Percentiles rank a stretch among this genome's conserved stretches.
phyloP scores from a whole-genome alignment of 2,113 vertebrate species.

The Psephotus haematonotus region DNA sequence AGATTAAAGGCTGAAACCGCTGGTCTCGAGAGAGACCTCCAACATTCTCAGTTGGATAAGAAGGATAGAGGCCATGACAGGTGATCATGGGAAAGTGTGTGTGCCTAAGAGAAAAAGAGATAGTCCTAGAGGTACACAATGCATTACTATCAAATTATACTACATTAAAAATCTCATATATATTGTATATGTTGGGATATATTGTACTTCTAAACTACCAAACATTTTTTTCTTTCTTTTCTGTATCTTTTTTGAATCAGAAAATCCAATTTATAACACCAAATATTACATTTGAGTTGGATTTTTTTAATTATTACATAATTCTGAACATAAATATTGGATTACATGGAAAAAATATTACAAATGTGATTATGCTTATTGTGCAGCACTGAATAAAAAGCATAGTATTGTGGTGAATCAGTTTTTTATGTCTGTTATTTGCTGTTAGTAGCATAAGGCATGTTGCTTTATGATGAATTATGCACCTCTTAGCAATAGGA shows the following conservation, averaged over 20 bases:
- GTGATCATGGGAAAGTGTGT: neutral
- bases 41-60: neutral
- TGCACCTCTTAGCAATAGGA: neutral
- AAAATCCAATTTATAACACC: neutral
- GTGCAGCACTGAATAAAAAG: neutral
- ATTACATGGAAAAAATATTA: neutral
- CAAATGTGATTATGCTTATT: neutral
- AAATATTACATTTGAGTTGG: neutral
- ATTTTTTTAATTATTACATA: neutral
- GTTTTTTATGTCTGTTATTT: neutral
- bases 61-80: neutral
- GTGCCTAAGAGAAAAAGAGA: neutral
- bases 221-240: neutral
- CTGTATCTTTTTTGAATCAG: neutral
- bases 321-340: neutral
- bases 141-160: neutral
- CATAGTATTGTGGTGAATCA: neutral
- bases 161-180: neutral
- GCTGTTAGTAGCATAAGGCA: neutral
- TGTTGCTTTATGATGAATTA: neutral
- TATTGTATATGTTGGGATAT: neutral
- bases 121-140: neutral
- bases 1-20: neutral
- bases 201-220: neutral
- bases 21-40: neutral